These are phyloP conservation scores for Cochlearius cochlearius DNA, from an alignment of 2,113 vertebrate genomes.

Conservation along the genomic window DNA sequence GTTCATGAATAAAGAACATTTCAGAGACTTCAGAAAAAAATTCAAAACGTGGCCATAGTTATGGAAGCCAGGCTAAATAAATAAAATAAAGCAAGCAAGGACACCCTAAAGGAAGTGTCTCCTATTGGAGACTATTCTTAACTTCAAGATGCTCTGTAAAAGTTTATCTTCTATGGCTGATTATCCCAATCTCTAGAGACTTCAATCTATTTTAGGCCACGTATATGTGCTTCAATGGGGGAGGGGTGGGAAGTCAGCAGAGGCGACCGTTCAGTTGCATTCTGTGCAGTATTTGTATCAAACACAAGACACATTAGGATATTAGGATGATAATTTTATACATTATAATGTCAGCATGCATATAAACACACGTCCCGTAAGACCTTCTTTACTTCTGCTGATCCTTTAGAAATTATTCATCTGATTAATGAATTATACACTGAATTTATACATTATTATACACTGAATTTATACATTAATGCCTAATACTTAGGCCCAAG, in stretches of 20 bases:
- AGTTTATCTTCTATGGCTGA: neutral
- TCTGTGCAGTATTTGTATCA: constrained; percentile 14
- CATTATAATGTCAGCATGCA: constrained; percentile 46
- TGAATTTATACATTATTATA: constrained; percentile 59
- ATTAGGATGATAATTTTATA: constrained; percentile 61
- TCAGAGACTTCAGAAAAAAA: neutral
- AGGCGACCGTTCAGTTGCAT: constrained; percentile 10
- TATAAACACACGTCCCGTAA: constrained; percentile 30
- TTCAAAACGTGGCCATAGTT: neutral
- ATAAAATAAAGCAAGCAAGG: neutral
- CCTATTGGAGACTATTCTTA: neutral
- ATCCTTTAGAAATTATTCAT: constrained; percentile 50
- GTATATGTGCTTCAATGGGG: neutral
- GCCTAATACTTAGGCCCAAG: constrained; percentile 18
- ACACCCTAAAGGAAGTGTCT: neutral
- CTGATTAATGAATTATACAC: constrained; percentile 58
- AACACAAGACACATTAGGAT: constrained; percentile 33
- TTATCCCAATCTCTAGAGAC: neutral
- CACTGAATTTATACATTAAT: constrained; percentile 47
- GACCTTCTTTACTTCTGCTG: constrained; percentile 48
- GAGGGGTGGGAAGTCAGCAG: neutral
- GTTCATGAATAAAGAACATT: neutral
- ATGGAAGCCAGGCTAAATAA: neutral
- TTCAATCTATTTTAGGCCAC: neutral
- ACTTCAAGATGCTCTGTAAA: constrained; percentile 17